These are phyloP conservation scores for Catalaphyllia jardinei DNA, from an alignment of 64 coral and sea anemone species.

Conservation along the genomic window DNA sequence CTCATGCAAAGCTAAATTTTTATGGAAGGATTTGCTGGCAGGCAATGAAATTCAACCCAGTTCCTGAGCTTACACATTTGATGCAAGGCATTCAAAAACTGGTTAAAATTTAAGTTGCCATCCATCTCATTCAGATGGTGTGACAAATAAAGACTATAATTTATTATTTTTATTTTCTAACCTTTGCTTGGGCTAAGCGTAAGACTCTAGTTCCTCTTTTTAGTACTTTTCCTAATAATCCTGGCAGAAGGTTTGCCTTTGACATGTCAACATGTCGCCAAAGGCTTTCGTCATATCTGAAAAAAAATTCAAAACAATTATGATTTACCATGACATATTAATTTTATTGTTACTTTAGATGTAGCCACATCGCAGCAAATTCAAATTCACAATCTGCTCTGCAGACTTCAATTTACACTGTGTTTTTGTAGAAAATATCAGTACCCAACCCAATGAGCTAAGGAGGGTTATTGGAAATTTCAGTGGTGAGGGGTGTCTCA, in stretches of 20 bases:
- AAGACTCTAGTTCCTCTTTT: slow-evolving; percentile 68
- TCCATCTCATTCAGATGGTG: not conserved
- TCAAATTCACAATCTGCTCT: too few relatives aligned
- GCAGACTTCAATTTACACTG: too few relatives aligned
- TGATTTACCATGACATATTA: too few relatives aligned
- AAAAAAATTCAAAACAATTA: not conserved
- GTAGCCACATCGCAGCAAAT: too few relatives aligned
- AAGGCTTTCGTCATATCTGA: slow-evolving; percentile 95
- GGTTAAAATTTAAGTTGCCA: too few relatives aligned
- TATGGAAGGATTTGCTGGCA: too few relatives aligned
- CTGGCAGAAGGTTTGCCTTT: slow-evolving; percentile 41
- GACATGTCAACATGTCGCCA: slow-evolving; percentile 88
- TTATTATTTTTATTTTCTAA: not conserved
- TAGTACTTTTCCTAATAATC: slow-evolving; percentile 72
- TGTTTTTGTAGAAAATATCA: too few relatives aligned
- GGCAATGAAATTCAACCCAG: too few relatives aligned
- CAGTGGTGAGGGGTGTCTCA: not conserved
- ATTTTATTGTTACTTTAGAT: too few relatives aligned
- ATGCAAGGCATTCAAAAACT: not conserved
- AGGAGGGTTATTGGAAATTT: not conserved
- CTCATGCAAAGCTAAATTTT: too few relatives aligned
- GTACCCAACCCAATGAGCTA: too few relatives aligned
- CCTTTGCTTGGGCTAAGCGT: slow-evolving; percentile 77
- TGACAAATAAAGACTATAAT: not conserved
- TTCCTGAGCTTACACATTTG: not conserved